Conservation (phyloP, 2,797 vertebrate genomes). For the Pagetopsis macropterus region DNA sequence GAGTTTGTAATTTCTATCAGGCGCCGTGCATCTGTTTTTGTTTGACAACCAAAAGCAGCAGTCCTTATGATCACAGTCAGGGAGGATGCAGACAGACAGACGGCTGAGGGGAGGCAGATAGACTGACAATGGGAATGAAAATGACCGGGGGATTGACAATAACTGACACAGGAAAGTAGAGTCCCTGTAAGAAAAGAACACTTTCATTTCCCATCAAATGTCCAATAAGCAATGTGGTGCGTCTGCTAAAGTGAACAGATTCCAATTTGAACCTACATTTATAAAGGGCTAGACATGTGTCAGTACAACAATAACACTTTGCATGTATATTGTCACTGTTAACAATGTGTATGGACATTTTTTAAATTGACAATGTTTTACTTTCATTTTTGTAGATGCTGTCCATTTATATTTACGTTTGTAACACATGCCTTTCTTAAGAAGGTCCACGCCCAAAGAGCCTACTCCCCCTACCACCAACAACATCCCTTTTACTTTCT, state of each 20-base stretch:
- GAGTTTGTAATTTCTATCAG: conserved; percentile 53
- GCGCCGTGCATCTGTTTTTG: conserved; percentile 47
- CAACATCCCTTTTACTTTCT: conserved; percentile 18
- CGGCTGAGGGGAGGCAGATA: neutral
- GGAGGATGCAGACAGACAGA: conserved; percentile 32
- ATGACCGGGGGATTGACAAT: conserved; percentile 8
- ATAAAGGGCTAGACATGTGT: neutral
- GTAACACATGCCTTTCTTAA: neutral
- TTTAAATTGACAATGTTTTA: neutral
- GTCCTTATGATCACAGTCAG: conserved; percentile 23
- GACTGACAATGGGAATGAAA: conserved; percentile 27
- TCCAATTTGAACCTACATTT: neutral
- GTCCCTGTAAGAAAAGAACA: conserved; percentile 7
- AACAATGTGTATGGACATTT: neutral
- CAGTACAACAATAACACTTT: conserved; percentile 6
- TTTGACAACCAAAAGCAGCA: conserved; percentile 53
- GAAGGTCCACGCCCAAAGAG: neutral
- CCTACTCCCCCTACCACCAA: neutral
- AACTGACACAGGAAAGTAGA: conserved; percentile 8
- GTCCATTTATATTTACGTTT: neutral
- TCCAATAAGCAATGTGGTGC: neutral
- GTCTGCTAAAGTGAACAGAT: conserved; percentile 7
- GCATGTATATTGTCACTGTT: conserved; percentile 2
- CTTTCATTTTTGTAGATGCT: neutral
- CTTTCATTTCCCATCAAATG: conserved; percentile 18